Evolutionary conservation across 2,113 vertebrate genomes (phyloP).

Genomic region (Bos javanicus): DNA sequence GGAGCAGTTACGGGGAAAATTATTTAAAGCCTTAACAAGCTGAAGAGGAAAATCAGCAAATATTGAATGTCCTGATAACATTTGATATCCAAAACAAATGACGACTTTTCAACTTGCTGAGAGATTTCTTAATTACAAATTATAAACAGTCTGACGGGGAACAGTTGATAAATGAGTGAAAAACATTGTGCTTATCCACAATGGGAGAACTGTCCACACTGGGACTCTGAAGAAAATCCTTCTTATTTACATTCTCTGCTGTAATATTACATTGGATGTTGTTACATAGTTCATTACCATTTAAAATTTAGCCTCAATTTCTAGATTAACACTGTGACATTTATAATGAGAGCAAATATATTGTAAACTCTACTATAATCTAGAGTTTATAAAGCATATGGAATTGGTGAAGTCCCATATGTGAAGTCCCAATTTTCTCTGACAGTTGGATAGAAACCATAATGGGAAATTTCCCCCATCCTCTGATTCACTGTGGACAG

Average conservation of each 20-base stretch:
- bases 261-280: not conserved
- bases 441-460: not conserved
- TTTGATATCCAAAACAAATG: not conserved
- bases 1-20: not conserved
- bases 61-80: accelerated
- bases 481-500: not conserved
- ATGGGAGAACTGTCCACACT: not conserved
- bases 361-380: not conserved
- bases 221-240: not conserved
- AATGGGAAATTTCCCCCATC: not conserved
- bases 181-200: not conserved
- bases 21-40: accelerated
- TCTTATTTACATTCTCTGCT: not conserved
- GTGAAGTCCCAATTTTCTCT: not conserved
- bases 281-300: not conserved
- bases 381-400: not conserved
- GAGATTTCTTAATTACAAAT: not conserved
- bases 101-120: not conserved
- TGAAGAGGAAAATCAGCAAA: not conserved
- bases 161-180: not conserved
- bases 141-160: not conserved
- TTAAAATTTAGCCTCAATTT: not conserved
- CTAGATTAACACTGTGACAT: not conserved
- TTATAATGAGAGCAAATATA: not conserved
- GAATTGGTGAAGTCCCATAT: not conserved